Percentiles rank a stretch among this genome's conserved stretches.
Conservation (phyloP, 2,888 invertebrate genomes). For the Gortyna flavago region DNA sequence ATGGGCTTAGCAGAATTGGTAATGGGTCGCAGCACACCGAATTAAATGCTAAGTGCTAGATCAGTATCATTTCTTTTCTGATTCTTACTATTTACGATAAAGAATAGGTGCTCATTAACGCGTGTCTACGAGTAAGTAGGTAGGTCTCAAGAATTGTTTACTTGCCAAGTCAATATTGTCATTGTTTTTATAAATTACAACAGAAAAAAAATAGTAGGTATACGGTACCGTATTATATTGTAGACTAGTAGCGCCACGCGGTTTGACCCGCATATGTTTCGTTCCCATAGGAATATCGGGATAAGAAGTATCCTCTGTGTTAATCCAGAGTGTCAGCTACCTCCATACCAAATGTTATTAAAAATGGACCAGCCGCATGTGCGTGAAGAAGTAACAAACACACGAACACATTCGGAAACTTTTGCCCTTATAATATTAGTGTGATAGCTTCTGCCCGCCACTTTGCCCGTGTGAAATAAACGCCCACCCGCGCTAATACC, state of each 20-base stretch:
- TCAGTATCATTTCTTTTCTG: not conserved
- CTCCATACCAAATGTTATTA: too few species aligned
- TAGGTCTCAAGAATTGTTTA: not conserved
- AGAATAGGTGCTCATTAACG: not conserved
- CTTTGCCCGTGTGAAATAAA: not conserved
- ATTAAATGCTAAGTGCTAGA: not conserved
- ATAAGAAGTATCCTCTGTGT: too few species aligned
- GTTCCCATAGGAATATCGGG: too few species aligned
- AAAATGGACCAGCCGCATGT: too few species aligned
- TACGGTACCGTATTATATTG: not conserved
- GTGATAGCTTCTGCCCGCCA: not conserved
- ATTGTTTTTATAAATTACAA: not conserved
- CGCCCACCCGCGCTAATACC: not conserved
- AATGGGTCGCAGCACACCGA: not conserved
- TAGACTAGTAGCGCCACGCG: too few species aligned
- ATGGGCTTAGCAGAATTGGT: conserved; percentile 9
- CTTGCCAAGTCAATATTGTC: not conserved
- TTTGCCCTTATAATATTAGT: too few species aligned
- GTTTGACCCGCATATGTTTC: too few species aligned
- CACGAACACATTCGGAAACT: too few species aligned
- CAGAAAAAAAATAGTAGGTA: not conserved
- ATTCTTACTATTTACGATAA: not conserved
- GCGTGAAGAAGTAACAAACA: too few species aligned
- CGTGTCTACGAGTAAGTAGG: not conserved
- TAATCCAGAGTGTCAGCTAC: too few species aligned